A percentile compares a stretch with the other conserved stretches of the same genome.
phyloP scores from a whole-genome alignment of 2,888 invertebrate genomes.

The Entomobrya multifasciata region DNA sequence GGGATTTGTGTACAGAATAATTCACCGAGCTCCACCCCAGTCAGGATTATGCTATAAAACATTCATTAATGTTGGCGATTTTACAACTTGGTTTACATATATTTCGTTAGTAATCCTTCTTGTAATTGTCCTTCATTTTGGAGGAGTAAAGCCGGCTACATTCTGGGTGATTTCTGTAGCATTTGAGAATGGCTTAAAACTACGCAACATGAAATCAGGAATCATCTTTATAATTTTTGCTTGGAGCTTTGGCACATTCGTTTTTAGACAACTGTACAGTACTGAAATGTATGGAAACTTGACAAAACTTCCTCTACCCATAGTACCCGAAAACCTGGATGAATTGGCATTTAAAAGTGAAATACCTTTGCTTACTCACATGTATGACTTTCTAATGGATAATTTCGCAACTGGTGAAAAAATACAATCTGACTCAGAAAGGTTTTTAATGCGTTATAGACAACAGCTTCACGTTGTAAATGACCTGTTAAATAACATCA shows the following conservation, averaged over 20 bases:
- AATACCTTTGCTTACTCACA: slow-evolving; percentile 26
- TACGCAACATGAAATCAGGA: not conserved
- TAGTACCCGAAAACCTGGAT: slow-evolving; percentile 31
- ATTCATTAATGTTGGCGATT: not conserved
- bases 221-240: not conserved
- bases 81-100: not conserved
- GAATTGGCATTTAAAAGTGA: slow-evolving; percentile 19
- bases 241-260: slow-evolving; percentile 45
- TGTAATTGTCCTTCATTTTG: not conserved
- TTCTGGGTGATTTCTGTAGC: slow-evolving; percentile 50
- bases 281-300: slow-evolving; percentile 39
- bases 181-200: slow-evolving; percentile 31
- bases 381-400: slow-evolving; percentile 44
- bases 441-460: not conserved
- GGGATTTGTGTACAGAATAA: slow-evolving; percentile 34
- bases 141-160: slow-evolving; percentile 8
- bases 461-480: not conserved
- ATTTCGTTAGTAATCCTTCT: not conserved
- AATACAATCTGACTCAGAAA: not conserved
- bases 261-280: slow-evolving; percentile 47
- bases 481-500: not conserved
- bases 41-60: not conserved
- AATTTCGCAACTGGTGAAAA: slow-evolving; percentile 12
- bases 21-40: slow-evolving; percentile 10
- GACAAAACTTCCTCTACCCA: slow-evolving; percentile 5